phyloP scores from a whole-genome alignment of 2,888 invertebrate genomes.

The Drosophila infuscata region DNA sequence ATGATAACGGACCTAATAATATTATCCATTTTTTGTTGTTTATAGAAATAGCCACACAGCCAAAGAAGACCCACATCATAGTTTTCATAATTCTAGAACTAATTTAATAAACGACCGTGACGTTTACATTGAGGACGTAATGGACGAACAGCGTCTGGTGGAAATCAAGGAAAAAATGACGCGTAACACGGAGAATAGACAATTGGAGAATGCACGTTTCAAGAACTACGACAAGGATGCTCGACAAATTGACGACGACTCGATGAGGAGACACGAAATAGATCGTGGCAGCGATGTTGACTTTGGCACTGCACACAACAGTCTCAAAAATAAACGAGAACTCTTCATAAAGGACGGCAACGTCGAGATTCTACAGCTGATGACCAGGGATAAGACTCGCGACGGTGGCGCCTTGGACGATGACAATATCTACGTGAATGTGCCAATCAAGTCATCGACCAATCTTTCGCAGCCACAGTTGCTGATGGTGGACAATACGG shows the following conservation, averaged over 20 bases:
- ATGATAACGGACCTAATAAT: background rate
- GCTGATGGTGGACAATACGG: conserved; percentile 90
- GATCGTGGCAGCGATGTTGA: conserved; percentile 90
- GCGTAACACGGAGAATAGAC: conserved; percentile 80
- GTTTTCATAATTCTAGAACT: conserved; percentile 85
- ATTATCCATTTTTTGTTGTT: background rate
- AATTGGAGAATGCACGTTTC: conserved; percentile 54
- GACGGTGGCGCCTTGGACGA: conserved; percentile 85
- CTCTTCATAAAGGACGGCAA: conserved; percentile 94
- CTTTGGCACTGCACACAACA: conserved; percentile 82
- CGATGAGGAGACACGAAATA: conserved; percentile 91
- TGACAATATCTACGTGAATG: conserved; percentile 87
- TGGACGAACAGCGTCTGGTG: conserved; percentile 74
- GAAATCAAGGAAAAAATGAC: conserved; percentile 69
- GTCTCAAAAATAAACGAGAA: conserved; percentile 86
- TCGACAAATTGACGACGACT: conserved; percentile 89
- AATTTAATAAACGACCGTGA: conserved; percentile 85
- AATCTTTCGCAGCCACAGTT: conserved; percentile 88
- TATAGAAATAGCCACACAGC: conserved; percentile 82
- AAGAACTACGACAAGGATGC: conserved; percentile 68
- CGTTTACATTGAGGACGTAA: conserved; percentile 83
- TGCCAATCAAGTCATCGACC: conserved; percentile 86
- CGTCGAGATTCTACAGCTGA: conserved; percentile 92
- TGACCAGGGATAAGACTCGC: conserved; percentile 89
- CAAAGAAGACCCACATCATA: conserved; percentile 84